A percentile compares a stretch with the other conserved stretches of the same genome.
Evolutionary conservation across 92 coral and sea anemone species (phyloP).

Genomic region (Epizoanthus illoricatus): DNA sequence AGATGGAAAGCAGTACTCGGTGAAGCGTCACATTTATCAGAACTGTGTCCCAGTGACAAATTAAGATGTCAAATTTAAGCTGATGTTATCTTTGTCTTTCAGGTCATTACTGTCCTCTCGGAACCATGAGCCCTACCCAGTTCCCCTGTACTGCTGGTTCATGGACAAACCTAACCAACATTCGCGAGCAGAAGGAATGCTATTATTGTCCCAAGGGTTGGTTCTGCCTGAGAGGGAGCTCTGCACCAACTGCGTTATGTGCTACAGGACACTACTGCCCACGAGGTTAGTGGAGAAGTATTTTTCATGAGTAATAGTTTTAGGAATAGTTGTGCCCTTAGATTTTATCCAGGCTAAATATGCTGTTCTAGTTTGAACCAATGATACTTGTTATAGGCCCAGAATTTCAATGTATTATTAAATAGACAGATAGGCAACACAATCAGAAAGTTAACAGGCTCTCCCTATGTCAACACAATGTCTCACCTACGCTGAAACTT

Average conservation of each 20-base stretch:
- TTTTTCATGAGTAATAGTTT: not conserved
- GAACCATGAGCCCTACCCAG: conserved; percentile 94
- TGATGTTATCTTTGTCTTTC: not conserved
- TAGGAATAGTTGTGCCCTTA: too few species aligned
- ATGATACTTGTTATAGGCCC: too few species aligned
- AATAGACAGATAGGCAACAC: too few species aligned
- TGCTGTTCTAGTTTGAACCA: too few species aligned
- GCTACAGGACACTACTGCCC: conserved; percentile 92
- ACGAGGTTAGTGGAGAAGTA: conserved; percentile 52
- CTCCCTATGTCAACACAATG: too few species aligned
- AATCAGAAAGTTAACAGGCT: too few species aligned
- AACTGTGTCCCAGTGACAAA: too few species aligned
- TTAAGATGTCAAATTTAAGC: not conserved
- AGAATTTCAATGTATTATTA: too few species aligned
- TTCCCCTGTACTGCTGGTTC: conserved; percentile 92
- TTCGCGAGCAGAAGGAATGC: conserved; percentile 80
- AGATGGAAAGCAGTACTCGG: too few species aligned
- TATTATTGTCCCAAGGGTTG: conserved; percentile 95
- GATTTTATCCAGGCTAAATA: too few species aligned
- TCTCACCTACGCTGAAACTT: too few species aligned
- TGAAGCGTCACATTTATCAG: too few species aligned
- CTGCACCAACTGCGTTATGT: conserved; percentile 76
- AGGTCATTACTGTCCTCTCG: conserved; percentile 94
- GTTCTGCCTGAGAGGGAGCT: conserved; percentile 81
- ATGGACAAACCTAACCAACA: conserved; percentile 94